Percentiles rank a stretch among this genome's conserved stretches.
phyloP scores from a whole-genome alignment of 1,140 invertebrate species.

The Nephotettix cincticeps region DNA sequence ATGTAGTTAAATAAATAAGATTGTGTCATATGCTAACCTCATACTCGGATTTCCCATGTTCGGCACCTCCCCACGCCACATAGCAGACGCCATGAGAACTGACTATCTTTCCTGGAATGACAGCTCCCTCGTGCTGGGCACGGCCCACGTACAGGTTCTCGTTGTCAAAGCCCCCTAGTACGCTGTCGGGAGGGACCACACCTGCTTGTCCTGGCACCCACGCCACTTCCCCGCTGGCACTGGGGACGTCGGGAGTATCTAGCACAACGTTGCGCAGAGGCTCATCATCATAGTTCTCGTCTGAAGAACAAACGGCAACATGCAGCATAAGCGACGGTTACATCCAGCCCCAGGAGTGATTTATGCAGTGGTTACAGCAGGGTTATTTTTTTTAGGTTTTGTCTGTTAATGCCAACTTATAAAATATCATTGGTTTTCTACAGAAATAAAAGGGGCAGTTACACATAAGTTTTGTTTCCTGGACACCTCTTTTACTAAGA shows the following conservation, averaged over 20 bases:
- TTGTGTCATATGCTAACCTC: constrained; percentile 66
- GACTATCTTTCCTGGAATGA: constrained; percentile 76
- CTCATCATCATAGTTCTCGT: background rate
- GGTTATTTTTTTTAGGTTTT: no score
- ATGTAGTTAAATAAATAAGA: no score
- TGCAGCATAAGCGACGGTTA: constrained; percentile 10
- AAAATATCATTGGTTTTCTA: no score
- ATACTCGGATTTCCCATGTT: constrained; percentile 71
- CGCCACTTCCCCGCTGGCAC: constrained; percentile 7
- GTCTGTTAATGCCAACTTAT: no score
- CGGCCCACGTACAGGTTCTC: constrained; percentile 73
- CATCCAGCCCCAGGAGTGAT: no score
- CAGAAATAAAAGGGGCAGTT: no score
- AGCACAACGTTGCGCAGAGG: background rate
- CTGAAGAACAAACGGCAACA: background rate
- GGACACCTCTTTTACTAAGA: no score
- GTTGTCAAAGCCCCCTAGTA: constrained; percentile 71
- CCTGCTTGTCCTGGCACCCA: constrained; percentile 69
- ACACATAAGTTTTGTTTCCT: no score
- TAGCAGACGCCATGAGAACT: constrained; percentile 71
- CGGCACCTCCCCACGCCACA: constrained; percentile 73
- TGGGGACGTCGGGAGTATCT: background rate
- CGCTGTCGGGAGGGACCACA: constrained; percentile 66
- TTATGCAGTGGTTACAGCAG: no score
- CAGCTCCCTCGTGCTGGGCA: constrained; percentile 68